Evolutionary conservation across 2,888 invertebrate genomes (phyloP), one percentile per base, ranked within the genome.

Genomic region (Spilosoma lubricipeda): DNA sequence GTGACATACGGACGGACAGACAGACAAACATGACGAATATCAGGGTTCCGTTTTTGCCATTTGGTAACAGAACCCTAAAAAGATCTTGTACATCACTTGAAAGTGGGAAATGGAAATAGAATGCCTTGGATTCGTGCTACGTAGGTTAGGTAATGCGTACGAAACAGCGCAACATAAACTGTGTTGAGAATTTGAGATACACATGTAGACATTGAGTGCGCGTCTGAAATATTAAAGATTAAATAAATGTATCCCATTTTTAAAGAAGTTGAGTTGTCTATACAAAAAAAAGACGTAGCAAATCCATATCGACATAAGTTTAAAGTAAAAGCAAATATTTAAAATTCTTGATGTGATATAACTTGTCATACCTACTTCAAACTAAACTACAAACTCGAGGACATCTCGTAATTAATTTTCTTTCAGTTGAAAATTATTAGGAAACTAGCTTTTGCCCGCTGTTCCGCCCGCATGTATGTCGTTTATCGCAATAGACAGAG

Each of bases 101-200:
- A 82, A 78, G 72, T 78, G 76, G 77, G 78, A 82, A 74, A 84
- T 76, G 69, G 72, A 82, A 84, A 82, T 84, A 84, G 84, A 84
- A 84, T 82, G 78, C 84, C 82, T 84, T 84, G 84, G 65, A 69
- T 80, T 78, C 74, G 79, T 75, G 65, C 73, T 80, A 72, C 75
- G 70, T 69, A 80, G 78, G 78, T 84, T 82, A 80, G 79, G 77
- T 74, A 72, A 81, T 80, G 78, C 76, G 77, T 76, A 67, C 69
- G 74, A 67, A 77, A 80, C 76, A 81, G 75, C 75, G 66, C 71
- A 80, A 78, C 73, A 82, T 77, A 75, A 81, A 78, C 70, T 67
- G 75, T 66, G 77, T 81, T 81, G 66, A 64, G 70, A 48, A 71
- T 45, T 64, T 64, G 74, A 73, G 77, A 79, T 79, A 79, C 67